These are phyloP conservation scores for Osmoderma eremita DNA, from an alignment of 2,888 invertebrate genomes.

Conservation along the genomic window DNA sequence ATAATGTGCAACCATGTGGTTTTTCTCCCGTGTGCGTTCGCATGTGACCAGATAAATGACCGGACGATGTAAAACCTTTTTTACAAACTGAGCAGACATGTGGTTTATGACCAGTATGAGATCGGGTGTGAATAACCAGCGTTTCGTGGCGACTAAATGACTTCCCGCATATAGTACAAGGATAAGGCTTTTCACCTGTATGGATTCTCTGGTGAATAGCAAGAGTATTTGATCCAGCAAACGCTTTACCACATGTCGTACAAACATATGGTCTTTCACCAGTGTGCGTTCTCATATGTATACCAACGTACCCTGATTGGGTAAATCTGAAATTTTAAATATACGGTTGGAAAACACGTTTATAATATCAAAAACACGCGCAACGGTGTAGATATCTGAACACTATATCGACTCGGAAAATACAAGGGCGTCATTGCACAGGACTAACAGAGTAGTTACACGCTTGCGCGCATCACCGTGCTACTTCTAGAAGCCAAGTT, in stretches of 20 bases:
- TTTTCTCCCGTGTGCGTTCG: conserved; percentile 62
- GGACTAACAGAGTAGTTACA: too few relatives aligned
- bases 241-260: conserved; percentile 63
- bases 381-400: too few relatives aligned
- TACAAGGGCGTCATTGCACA: too few relatives aligned
- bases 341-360: too few relatives aligned
- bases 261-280: conserved; percentile 63
- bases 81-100: conserved; percentile 61
- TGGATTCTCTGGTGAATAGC: conserved; percentile 62
- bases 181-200: conserved; percentile 63
- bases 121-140: conserved; percentile 61
- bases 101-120: conserved; percentile 62
- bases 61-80: conserved; percentile 61
- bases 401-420: too few relatives aligned
- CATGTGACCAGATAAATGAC: conserved; percentile 62
- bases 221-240: conserved; percentile 63
- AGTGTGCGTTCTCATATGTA: conserved; percentile 64
- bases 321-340: conserved; percentile 57
- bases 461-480: too few relatives aligned
- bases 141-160: conserved; percentile 62
- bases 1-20: conserved; percentile 59
- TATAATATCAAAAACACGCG: too few relatives aligned
- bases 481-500: too few relatives aligned
- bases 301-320: conserved; percentile 64
- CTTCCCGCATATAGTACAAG: conserved; percentile 60